These are phyloP conservation scores for Bibio marci DNA, from an alignment of 2,888 invertebrate genomes.

Conservation along the genomic window DNA sequence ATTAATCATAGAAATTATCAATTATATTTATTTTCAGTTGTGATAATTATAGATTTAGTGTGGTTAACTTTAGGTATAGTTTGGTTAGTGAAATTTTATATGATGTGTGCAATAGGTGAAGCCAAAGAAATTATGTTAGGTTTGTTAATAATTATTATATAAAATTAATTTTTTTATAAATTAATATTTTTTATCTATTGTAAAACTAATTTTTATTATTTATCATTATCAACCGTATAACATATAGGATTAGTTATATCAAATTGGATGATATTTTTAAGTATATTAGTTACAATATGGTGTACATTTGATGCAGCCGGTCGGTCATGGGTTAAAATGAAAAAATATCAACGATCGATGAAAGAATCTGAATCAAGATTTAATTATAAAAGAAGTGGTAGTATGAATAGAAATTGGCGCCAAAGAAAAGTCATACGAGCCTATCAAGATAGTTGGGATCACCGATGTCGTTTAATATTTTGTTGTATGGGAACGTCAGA, in stretches of 20 bases:
- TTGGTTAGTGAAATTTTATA: conserved; percentile 53
- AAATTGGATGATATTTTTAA: conserved; percentile 57
- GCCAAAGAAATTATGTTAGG: conserved; percentile 60
- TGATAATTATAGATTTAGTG: conserved; percentile 53
- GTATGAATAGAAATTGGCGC: conserved; percentile 63
- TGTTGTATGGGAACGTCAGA: conserved; percentile 69
- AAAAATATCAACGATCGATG: conserved; percentile 68
- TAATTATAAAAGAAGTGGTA: conserved; percentile 59
- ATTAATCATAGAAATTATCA: no score
- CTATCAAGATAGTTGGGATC: conserved; percentile 79
- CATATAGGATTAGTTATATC: conserved; percentile 54
- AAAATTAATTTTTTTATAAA: neutral
- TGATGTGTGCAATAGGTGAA: conserved; percentile 45
- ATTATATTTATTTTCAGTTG: no score
- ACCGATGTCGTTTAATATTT: conserved; percentile 60
- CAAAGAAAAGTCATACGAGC: conserved; percentile 74
- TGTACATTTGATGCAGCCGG: conserved; percentile 80
- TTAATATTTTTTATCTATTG: neutral
- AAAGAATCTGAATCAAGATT: conserved; percentile 57
- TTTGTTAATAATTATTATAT: conserved; percentile 24
- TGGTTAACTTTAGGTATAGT: conserved; percentile 57
- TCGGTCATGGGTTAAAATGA: conserved; percentile 79
- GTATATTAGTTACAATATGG: conserved; percentile 62
- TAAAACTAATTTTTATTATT: neutral
- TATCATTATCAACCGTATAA: no score